phyloP scores from a whole-genome alignment of 2,888 invertebrate genomes.

The Phortica magna region DNA sequence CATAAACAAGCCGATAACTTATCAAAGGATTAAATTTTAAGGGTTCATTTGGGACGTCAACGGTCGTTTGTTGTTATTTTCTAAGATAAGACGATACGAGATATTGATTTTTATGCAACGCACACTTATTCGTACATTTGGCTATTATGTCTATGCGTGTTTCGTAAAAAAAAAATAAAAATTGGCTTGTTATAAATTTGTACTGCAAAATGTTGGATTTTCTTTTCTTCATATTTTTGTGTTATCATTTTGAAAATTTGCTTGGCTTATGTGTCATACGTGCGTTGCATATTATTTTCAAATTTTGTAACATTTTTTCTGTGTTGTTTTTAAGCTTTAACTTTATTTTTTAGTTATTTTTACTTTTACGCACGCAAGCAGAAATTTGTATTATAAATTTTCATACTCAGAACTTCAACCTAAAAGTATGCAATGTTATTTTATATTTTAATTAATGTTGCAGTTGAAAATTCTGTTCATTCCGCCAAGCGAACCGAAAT shows the following conservation, averaged over 20 bases:
- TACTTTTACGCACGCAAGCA: no score
- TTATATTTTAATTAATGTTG: no score
- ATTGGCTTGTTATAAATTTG: conserved; percentile 18
- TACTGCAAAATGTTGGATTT: not conserved
- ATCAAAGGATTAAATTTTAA: conserved; percentile 60
- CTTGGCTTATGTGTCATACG: conserved; percentile 11
- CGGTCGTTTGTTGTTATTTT: conserved; percentile 48
- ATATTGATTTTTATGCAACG: conserved; percentile 23
- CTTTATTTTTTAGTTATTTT: no score
- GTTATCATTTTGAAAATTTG: not conserved
- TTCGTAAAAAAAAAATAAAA: conserved; percentile 16
- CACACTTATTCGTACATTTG: conserved; percentile 44
- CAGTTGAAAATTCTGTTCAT: no score
- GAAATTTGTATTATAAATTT: no score
- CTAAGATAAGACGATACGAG: conserved; percentile 15
- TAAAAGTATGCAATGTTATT: no score
- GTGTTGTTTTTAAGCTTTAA: no score
- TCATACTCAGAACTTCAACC: no score
- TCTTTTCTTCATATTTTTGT: not conserved
- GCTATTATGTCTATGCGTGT: conserved; percentile 39
- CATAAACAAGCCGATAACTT: conserved; percentile 50
- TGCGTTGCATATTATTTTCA: not conserved
- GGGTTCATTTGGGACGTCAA: conserved; percentile 57
- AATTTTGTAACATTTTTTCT: no score
- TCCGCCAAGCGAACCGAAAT: no score